phyloP scores from a whole-genome alignment of 64 coral and sea anemone species.

The Acropora tenuis region DNA sequence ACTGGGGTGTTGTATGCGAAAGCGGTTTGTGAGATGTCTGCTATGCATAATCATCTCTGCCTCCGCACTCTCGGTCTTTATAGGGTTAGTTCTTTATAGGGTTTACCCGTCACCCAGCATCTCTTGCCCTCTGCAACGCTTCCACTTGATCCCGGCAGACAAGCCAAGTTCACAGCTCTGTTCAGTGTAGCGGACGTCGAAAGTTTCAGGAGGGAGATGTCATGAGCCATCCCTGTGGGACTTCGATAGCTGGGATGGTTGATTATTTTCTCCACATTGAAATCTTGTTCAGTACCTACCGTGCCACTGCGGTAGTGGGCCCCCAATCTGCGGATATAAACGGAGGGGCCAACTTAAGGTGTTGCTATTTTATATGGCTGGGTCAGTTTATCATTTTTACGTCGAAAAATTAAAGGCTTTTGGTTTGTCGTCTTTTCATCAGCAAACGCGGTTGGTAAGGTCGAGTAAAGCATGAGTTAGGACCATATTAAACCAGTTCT shows the following conservation, averaged over 20 bases:
- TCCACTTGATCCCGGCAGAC: slow-evolving; percentile 1
- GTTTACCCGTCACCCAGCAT: slow-evolving; percentile 55
- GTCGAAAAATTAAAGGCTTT: too few relatives aligned
- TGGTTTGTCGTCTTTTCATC: too few relatives aligned
- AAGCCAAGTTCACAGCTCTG: slow-evolving; percentile 39
- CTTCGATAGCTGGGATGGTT: slow-evolving; percentile 25
- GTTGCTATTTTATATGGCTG: too few relatives aligned
- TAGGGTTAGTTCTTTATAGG: background rate
- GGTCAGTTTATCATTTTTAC: too few relatives aligned
- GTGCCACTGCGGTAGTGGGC: slow-evolving; percentile 30
- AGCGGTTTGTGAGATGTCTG: too few relatives aligned
- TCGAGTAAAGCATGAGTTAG: too few relatives aligned
- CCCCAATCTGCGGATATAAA: slow-evolving; percentile 32
- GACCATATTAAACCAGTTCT: too few relatives aligned
- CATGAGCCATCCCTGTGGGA: slow-evolving; percentile 17
- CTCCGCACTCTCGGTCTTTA: too few relatives aligned
- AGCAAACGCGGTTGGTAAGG: too few relatives aligned
- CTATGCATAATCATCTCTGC: too few relatives aligned
- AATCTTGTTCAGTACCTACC: slow-evolving; percentile 33
- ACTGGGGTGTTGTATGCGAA: too few relatives aligned
- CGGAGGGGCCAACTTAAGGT: too few relatives aligned
- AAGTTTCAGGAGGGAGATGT: slow-evolving; percentile 52
- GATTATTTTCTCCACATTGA: slow-evolving; percentile 29
- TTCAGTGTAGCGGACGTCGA: slow-evolving; percentile 8
- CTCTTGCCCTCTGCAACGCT: background rate